Evolutionary conservation across 2,888 invertebrate species (phyloP).

Genomic region (Catocala sponsa): DNA sequence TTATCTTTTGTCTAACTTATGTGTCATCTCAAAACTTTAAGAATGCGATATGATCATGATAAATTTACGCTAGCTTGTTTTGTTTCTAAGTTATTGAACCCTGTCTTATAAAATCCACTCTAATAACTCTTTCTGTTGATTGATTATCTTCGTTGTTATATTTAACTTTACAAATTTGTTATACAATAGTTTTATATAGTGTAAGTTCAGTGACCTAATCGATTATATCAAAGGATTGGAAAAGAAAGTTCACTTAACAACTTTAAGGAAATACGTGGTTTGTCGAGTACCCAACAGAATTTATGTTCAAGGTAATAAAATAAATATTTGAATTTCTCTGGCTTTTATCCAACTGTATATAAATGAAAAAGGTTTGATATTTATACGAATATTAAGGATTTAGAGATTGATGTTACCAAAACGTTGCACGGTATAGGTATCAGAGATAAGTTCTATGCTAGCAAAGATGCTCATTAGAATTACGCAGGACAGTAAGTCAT

Average conservation of each 20-base stretch:
- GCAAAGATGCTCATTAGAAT: too few relatives aligned
- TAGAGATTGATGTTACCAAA: too few relatives aligned
- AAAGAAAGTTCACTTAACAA: conserved; percentile 16
- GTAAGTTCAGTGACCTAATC: conserved; percentile 17
- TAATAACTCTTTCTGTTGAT: conserved; percentile 31
- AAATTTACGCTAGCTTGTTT: background rate
- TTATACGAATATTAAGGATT: background rate
- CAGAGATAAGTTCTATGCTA: too few relatives aligned
- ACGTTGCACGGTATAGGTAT: too few relatives aligned
- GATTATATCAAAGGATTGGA: conserved; percentile 1
- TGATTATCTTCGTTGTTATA: conserved; percentile 37
- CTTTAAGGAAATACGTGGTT: conserved; percentile 12
- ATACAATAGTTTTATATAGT: conserved; percentile 11
- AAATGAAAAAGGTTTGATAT: background rate
- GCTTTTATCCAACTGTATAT: conserved; percentile 6
- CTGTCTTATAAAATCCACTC: conserved; percentile 3
- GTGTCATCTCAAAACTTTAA: too few relatives aligned
- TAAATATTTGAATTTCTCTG: background rate
- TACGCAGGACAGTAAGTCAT: too few relatives aligned
- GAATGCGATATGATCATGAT: too few relatives aligned
- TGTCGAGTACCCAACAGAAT: conserved; percentile 3
- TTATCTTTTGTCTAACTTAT: too few relatives aligned
- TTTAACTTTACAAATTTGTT: conserved; percentile 26
- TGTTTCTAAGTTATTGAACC: conserved; percentile 32
- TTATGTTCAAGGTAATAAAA: conserved; percentile 1